phyloP scores from a whole-genome alignment of 2,113 vertebrate genomes.

The Syngnathus scovelli region DNA sequence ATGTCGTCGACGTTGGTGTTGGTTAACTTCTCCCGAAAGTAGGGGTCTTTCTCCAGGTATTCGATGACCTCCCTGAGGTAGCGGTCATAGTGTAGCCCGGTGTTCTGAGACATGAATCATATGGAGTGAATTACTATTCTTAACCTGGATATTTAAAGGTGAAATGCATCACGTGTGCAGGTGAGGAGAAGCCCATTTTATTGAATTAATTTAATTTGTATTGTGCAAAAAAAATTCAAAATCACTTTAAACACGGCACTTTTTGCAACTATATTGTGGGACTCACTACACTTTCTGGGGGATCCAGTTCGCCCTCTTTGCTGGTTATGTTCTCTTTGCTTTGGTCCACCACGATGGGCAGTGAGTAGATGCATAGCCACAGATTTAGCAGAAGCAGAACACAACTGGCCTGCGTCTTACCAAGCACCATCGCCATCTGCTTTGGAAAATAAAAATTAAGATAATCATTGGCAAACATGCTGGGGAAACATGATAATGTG shows the following conservation, averaged over 20 bases:
- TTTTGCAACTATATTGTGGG: too few species aligned
- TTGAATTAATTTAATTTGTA: too few species aligned
- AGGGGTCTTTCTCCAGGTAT: conserved; percentile 88
- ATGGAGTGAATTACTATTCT: not conserved
- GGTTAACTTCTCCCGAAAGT: conserved; percentile 90
- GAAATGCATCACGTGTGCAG: too few species aligned
- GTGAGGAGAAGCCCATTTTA: too few species aligned
- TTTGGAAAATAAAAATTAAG: conserved; percentile 9
- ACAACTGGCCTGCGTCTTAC: conserved; percentile 45
- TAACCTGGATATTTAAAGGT: not conserved
- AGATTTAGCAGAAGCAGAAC: conserved; percentile 70
- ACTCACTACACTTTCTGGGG: conserved; percentile 79
- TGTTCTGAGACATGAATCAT: conserved; percentile 72
- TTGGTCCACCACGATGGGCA: conserved; percentile 85
- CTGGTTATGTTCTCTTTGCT: conserved; percentile 69
- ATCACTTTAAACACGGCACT: too few species aligned
- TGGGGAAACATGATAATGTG: too few species aligned
- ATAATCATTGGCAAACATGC: not conserved
- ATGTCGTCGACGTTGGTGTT: conserved; percentile 89
- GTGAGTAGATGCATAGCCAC: conserved; percentile 72
- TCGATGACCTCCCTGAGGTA: conserved; percentile 94
- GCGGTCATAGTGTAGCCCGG: conserved; percentile 90
- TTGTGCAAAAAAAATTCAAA: too few species aligned
- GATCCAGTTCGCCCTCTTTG: conserved; percentile 65
- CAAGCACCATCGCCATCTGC: conserved; percentile 81